A percentile compares a stretch with the other conserved stretches of the same genome.
These are phyloP conservation scores for Nebria brevicollis DNA, from an alignment of 2,888 invertebrate genomes.

Conservation along the genomic window DNA sequence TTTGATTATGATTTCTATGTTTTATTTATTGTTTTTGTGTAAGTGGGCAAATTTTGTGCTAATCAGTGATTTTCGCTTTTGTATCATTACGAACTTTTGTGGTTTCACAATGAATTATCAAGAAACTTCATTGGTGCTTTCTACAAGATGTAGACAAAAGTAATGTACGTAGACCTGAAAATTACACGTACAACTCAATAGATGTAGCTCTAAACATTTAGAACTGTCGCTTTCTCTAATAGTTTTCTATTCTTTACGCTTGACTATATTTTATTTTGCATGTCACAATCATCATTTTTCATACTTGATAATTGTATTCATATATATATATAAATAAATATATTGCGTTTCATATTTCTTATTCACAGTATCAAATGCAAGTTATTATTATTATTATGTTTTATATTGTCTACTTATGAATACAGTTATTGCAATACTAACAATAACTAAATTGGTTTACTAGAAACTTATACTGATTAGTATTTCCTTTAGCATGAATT, in stretches of 20 bases:
- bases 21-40: slow-evolving; percentile 38
- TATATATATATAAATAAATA: too few relatives aligned
- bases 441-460: slow-evolving; percentile 28
- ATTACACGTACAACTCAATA: slow-evolving; percentile 41
- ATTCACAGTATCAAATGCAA: neutral
- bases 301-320: slow-evolving; percentile 42
- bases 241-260: neutral
- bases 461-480: slow-evolving; percentile 18
- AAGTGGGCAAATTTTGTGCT: slow-evolving; percentile 45
- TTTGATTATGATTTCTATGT: slow-evolving; percentile 19
- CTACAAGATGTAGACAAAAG: slow-evolving; percentile 45
- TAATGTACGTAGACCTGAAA: slow-evolving; percentile 43
- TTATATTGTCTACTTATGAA: slow-evolving; percentile 26
- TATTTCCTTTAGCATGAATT: slow-evolving; percentile 32
- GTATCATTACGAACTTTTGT: slow-evolving; percentile 38
- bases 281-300: slow-evolving; percentile 22
- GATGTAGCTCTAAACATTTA: slow-evolving; percentile 36
- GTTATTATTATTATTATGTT: neutral
- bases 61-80: slow-evolving; percentile 44
- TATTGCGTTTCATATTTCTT: neutral
- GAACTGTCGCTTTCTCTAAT: slow-evolving; percentile 38
- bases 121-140: slow-evolving; percentile 47
- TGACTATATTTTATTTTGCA: neutral
- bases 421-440: slow-evolving; percentile 45
- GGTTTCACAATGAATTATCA: slow-evolving; percentile 39